Evolutionary conservation across 2,888 invertebrate genomes (phyloP), one percentile per base, ranked within the genome.

Genomic region (Tiliacea aurago): DNA sequence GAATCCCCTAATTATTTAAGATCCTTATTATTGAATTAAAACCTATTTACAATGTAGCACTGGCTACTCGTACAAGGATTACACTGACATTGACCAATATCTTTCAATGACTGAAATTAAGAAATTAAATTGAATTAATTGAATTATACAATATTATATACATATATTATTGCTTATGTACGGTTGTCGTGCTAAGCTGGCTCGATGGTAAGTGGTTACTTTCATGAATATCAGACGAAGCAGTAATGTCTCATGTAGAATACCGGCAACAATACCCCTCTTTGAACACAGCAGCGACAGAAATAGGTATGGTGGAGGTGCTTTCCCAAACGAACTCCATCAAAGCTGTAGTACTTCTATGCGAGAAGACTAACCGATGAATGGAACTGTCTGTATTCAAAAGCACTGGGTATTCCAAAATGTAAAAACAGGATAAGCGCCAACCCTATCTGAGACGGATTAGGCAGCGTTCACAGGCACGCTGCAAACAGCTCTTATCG

Each of bases 401-500:
- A 28, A 28, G 28, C 28, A 28, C 28, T 28, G 28, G 2, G 23
- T 37, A 3, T 28, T 41, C 10, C 49, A 0, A 41, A n/a, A 69
- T 43, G 2, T 43, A 23, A 45, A 59, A 45, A 45, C 45, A 6
- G 23, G 33, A 41, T 33, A 33, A 61, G 58, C 9, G 66, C 6
- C 80, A 87, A 23, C 87, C 85, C 87, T 86, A 73, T 13, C 20
- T 18, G n/a, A 76, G 72, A 78, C 56, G 81, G 86, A 86, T 90
- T 87, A 90, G 86, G 87, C 83, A 66, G 75, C 78, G 84, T 78
- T 83, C 85, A 80, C 80, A 74, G 81, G 81, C 62, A 62, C 74
- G 70, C 69, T 61, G 82, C 84, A 80, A 87, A 88, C 85, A 86
- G 70, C 78, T 80, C 83, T 88, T 88, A 87, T 87, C 88, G 81